Percentiles rank a stretch among this genome's conserved stretches.
Evolutionary conservation across 23 tunicate species (phyloP).

Genomic region (Halocynthia roretzi): DNA sequence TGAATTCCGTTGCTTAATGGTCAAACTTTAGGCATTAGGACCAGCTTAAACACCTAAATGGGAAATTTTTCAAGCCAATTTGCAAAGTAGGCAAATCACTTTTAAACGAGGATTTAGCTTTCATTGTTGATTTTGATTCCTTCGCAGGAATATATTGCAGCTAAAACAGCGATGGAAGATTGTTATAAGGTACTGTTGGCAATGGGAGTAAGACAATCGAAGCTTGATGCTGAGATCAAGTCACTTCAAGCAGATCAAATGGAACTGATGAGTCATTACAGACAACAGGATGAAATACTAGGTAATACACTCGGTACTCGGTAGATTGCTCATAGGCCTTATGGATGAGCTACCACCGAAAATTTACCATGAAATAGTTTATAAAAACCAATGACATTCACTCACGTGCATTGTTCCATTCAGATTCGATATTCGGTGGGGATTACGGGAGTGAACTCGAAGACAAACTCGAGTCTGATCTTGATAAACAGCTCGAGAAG

Average conservation of each 20-base stretch:
- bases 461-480: conserved; percentile 47
- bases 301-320: no score
- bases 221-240: conserved; percentile 28
- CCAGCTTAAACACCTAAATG: no score
- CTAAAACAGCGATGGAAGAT: conserved; percentile 44
- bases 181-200: conserved; percentile 24
- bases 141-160: conserved; percentile 49
- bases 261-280: conserved; percentile 28
- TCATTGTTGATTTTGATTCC: neutral
- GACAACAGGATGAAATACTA: conserved; percentile 50
- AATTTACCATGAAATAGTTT: no score
- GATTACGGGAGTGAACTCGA: conserved; percentile 61
- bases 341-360: no score
- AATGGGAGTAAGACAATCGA: conserved; percentile 22
- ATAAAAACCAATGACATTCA: no score
- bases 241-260: conserved; percentile 17
- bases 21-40: no score
- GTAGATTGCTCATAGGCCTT: no score
- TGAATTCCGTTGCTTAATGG: no score
- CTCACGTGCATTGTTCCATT: no score
- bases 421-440: conserved; percentile 52
- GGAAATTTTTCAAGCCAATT: no score
- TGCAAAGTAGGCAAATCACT: no score
- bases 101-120: neutral
- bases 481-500: conserved; percentile 27